Evolutionary conservation across 1,140 invertebrate species (phyloP), one percentile per base, ranked within the genome.

Genomic region (Drosophila ohnishii): DNA sequence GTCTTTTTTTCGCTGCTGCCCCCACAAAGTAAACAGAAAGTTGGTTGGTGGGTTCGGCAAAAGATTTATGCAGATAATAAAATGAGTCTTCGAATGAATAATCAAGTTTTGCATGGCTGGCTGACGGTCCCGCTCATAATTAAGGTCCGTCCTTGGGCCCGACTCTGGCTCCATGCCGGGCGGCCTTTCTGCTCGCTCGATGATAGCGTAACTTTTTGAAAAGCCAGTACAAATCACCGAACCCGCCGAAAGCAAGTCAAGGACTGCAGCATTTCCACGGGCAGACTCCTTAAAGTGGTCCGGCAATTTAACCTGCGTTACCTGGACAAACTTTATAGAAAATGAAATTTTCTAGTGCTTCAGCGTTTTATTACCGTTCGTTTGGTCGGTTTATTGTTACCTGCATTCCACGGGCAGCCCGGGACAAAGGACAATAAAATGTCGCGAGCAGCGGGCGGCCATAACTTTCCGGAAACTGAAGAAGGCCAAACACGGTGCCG

Each of bases 61-160:
- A 55, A 82, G 82, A 86, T 82, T 86, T 86, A 86, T 87, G 84
- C 83, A 87, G 83, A 87, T 87, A 86, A 86, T 86, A 87, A 87
- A 86, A 86, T 87, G 83, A 86, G 75, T 82, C 83, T 82, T 86
- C 78, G 78, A 86, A 86, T 86, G 83, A 81, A 86, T 85, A 85
- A 86, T 85, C 78, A 85, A 85, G 82, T 86, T 86, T 75, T 60
- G 59, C 70, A 44, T 48, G 55, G 45, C 39, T 45, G 45, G 63
- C 58, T 51, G 60, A 39, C 53, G 63, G 65, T 59, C 22, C 51
- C 63, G 72, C 47, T 57, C 78, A 78, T 85, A 86, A 85, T 85
- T 85, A 85, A 86, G 82, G 65, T 64, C 40, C 51, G 82, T 78
- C 82, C 82, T 86, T 75, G 74, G 45, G 75, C 56, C 30, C 5